Evolutionary conservation across 1,140 invertebrate genomes (phyloP).

Genomic region (Anastrepha ludens): DNA sequence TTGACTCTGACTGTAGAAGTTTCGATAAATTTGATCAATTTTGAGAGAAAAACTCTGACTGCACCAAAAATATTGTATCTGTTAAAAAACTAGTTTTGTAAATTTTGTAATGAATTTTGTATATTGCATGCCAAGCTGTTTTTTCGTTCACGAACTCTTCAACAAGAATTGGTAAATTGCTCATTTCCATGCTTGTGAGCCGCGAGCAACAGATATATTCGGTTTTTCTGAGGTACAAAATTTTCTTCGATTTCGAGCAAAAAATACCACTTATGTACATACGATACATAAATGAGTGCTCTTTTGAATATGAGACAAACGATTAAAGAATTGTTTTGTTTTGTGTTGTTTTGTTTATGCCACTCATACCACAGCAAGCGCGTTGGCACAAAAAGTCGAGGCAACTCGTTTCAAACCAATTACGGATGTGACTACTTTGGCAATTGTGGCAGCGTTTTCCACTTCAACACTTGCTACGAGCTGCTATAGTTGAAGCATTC

Average conservation of each 20-base stretch:
- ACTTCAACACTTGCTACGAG: background rate
- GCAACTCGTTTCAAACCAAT: constrained; percentile 33
- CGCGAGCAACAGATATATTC: background rate
- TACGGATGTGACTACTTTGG: constrained; percentile 38
- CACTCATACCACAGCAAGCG: background rate
- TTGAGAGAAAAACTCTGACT: no score
- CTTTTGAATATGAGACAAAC: no score
- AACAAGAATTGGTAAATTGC: background rate
- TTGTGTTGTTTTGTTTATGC: background rate
- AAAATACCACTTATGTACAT: background rate
- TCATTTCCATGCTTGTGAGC: background rate
- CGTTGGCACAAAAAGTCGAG: background rate
- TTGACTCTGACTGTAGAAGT: no score
- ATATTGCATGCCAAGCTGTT: no score
- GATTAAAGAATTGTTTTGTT: no score
- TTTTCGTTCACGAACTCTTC: no score
- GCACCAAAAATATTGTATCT: no score
- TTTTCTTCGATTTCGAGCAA: background rate
- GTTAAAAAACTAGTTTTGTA: no score
- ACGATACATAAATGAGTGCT: no score
- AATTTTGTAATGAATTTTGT: no score
- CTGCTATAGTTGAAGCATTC: background rate
- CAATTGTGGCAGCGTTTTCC: background rate
- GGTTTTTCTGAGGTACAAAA: background rate
- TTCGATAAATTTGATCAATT: no score